These are phyloP conservation scores for Centropus bengalensis DNA, from an alignment of 2,113 vertebrate species.

Conservation along the genomic window DNA sequence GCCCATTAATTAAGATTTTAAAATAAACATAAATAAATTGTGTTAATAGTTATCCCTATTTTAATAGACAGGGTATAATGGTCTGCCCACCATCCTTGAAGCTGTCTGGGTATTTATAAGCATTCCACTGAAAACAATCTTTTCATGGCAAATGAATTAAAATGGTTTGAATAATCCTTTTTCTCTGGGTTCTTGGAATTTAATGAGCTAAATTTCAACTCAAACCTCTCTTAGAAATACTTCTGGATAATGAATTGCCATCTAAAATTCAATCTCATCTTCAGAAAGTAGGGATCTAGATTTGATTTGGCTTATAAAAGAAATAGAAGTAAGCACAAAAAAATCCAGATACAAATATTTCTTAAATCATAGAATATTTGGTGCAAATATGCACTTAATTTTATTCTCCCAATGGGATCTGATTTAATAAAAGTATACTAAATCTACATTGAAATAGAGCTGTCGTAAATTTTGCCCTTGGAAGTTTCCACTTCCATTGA, in stretches of 20 bases:
- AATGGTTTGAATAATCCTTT: neutral
- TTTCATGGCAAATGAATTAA: neutral
- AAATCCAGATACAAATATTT: neutral
- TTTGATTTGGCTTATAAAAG: neutral
- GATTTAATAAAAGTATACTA: neutral
- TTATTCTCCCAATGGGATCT: neutral
- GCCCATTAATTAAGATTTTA: neutral
- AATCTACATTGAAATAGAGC: neutral
- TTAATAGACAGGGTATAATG: neutral
- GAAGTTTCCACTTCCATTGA: neutral
- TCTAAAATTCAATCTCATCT: neutral
- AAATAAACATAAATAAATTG: constrained; percentile 37
- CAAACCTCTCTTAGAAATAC: neutral
- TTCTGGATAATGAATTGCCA: neutral
- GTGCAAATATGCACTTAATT: neutral
- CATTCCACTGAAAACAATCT: neutral
- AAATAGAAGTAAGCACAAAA: neutral
- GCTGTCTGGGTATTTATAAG: neutral
- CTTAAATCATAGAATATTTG: neutral
- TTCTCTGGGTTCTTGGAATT: neutral
- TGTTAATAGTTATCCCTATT: constrained; percentile 28
- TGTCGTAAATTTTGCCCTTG: neutral
- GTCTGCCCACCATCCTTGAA: neutral
- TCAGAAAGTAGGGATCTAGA: neutral
- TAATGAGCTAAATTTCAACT: neutral